phyloP scores from a whole-genome alignment of 1,140 invertebrate species.

The Ceratoteleas bidentatus region DNA sequence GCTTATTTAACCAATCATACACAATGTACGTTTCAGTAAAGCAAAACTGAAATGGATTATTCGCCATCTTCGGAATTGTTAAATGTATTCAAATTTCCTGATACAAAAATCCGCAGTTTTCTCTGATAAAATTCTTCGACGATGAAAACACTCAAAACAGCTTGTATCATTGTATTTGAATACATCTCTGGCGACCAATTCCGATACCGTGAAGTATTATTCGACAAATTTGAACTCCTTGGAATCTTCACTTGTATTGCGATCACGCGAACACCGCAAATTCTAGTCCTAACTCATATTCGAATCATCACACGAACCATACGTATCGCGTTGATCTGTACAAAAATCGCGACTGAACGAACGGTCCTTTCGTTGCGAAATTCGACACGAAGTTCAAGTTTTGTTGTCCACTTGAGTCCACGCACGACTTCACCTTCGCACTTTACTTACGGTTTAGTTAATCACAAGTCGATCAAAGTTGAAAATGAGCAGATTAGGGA shows the following conservation, averaged over 20 bases:
- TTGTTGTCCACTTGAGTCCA: too few relatives aligned
- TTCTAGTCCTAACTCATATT: slow-evolving; percentile 50
- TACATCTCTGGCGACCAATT: background rate
- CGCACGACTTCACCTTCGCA: too few relatives aligned
- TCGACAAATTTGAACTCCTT: slow-evolving; percentile 3
- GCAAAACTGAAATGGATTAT: background rate
- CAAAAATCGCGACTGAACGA: slow-evolving; percentile 39
- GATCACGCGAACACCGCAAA: slow-evolving; percentile 27
- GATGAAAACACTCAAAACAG: too few relatives aligned
- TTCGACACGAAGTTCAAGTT: slow-evolving; percentile 33
- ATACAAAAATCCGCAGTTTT: too few relatives aligned
- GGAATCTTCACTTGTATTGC: slow-evolving; percentile 22
- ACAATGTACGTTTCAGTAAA: slow-evolving; percentile 11
- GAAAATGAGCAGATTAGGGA: too few relatives aligned
- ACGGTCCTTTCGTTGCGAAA: slow-evolving; percentile 3
- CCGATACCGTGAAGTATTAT: slow-evolving; percentile 6
- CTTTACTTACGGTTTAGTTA: too few relatives aligned
- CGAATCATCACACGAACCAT: slow-evolving; percentile 12
- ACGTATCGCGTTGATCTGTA: slow-evolving; percentile 25
- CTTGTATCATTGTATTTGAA: background rate
- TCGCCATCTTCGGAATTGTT: background rate
- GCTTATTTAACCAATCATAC: background rate
- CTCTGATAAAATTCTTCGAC: too few relatives aligned
- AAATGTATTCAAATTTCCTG: slow-evolving; percentile 4
- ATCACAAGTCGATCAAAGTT: too few relatives aligned